Evolutionary conservation across 2,888 invertebrate species (phyloP), one percentile per base, ranked within the genome.

Genomic region (Coenonympha arcania): DNA sequence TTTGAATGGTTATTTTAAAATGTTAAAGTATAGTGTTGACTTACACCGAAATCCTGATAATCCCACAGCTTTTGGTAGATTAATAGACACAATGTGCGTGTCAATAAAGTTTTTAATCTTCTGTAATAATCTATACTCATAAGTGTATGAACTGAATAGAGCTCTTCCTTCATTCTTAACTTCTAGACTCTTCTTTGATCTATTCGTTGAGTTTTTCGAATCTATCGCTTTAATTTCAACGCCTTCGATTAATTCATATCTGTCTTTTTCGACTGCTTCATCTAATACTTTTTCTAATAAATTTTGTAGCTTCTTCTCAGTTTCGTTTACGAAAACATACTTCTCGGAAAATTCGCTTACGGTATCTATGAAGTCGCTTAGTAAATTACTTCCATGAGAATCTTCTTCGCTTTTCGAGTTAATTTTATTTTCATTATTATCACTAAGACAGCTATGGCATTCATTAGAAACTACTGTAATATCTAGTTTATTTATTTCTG

Each of bases 1-100:
- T n/a, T n/a, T n/a, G n/a, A n/a, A n/a, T n/a, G n/a, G n/a, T n/a
- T n/a, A n/a, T n/a, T n/a, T n/a, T n/a, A n/a, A n/a, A 24, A 24
- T 15, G 24, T 15, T 24, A 19, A 4, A n/a, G n/a, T 4, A 22
- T 8, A 6, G n/a, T 6, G 16, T 19, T 41, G 71, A 87, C 86
- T 85, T 75, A 90, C 90, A 89, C 68, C 88, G 80, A 52, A 91
- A 88, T 58, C 90, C 89, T 49, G 91, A 85, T 36, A 90, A 78
- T 55, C 90, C 85, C 0, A 91, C 91, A 8, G 91, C 89, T 67
- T 90, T 89, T 0, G 92, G 90, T 41, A 93, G 66, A 63, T 90
- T 90, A 6, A 93, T 88, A 22, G 90, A 89, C 19, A 93, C 65
- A 36, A 88, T 88, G 73, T 90, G 92, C 46, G 82, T 88, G 43